Base-by-base conservation (phyloP, 2,797 vertebrate genomes). In the Heliangelus exortis region DNA sequence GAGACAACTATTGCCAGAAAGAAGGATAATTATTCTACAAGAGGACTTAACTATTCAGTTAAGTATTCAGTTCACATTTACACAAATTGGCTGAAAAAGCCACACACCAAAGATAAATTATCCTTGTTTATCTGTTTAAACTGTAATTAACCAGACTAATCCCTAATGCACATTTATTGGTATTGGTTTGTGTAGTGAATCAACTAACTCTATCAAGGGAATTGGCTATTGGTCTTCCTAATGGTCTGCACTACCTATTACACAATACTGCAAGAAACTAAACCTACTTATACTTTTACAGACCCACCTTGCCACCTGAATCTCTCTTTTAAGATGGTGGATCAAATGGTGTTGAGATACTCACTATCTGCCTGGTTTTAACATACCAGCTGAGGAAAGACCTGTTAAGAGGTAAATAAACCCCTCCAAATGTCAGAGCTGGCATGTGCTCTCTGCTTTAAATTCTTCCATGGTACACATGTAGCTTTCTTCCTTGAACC, bases 1-100 rank as follows among this genome's bases (percentile, higher is more conserved):
- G 65, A 89, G 92, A 95, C 75, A 94, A 57, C 61, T 87, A 84
- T 17, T 85, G 93, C 92, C 65, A 93, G 50, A 84, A 90, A 81
- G 50, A 87, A 79, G 78, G 72, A 83, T 83, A 95, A 95, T 82
- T 93, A 72, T 33, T 58, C 54, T 62, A 53, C 39, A 77, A 71
- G 41, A 82, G 33, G 91, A 74, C 19, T 84, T 87, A 84, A 63
- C 53, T 68, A 48, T 29, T 36, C 34, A 36, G 34, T 36, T 36
- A 36, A 36, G 43, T 74, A 74, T 92, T 88, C 73, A 34, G 23
- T 78, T 91, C 67, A 59, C 34, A 41, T 59, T 57, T 67, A 55
- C 33, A 91, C 84, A 36, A 84, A 73, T 7, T 63, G 41, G 34
- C 31, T 78, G 55, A 73, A 90, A 95, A 93, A 90, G 36, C 23